phyloP scores from a whole-genome alignment of 2,888 invertebrate species.

The Caenorhabditis sp. region DNA sequence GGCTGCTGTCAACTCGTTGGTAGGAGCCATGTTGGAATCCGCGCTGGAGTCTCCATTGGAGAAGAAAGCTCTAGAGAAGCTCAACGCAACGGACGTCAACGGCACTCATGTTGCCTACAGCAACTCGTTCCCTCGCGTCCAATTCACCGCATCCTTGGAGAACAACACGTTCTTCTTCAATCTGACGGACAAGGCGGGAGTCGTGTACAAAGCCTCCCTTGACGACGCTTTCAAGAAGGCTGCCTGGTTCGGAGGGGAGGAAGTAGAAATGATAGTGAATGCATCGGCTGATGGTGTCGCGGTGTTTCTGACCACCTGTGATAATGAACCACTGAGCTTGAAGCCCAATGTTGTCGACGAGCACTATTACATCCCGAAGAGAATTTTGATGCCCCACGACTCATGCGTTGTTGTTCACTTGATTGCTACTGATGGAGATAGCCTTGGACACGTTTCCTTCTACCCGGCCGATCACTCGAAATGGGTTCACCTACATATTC shows the following conservation, averaged over 20 bases:
- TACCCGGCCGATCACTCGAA: background rate
- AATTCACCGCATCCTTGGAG: background rate
- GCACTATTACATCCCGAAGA: constrained; percentile 1
- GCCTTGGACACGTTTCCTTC: constrained; percentile 6
- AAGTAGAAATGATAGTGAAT: background rate
- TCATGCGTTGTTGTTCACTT: constrained; percentile 11
- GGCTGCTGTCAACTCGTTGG: background rate
- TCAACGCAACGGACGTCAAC: background rate
- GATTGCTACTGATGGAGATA: constrained; percentile 8
- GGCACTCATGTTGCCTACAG: background rate
- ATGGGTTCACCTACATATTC: constrained; percentile 18
- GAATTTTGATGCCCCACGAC: background rate
- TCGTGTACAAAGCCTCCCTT: background rate
- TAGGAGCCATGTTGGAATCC: background rate
- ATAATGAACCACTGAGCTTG: constrained; percentile 10
- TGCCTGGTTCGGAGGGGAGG: constrained; percentile 4
- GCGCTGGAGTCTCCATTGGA: background rate
- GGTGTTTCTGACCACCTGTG: constrained; percentile 7
- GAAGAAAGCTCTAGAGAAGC: background rate
- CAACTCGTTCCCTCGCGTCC: background rate
- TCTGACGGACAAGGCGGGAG: background rate
- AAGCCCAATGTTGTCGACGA: constrained; percentile 3
- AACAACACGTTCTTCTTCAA: constrained; percentile 1
- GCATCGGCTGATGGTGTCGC: constrained; percentile 7
- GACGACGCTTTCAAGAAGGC: background rate